A percentile compares a stretch with the other conserved stretches of the same genome.
Conservation (phyloP, 2,888 invertebrate genomes). For the Eupithecia inturbata region DNA sequence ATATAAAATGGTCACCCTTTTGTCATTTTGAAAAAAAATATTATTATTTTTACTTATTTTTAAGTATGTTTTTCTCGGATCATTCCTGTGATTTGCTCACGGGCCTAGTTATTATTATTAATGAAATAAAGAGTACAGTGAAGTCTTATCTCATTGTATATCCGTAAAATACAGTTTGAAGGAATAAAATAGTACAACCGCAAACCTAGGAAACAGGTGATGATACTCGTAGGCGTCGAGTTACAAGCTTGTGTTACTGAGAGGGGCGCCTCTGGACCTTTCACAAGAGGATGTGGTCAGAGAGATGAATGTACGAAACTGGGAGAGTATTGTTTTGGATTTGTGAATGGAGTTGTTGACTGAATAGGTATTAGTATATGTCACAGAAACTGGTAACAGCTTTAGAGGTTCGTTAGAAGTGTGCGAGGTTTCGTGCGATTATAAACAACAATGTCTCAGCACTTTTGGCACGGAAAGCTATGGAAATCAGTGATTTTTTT, state of each 20-base stretch:
- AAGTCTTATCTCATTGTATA: background rate
- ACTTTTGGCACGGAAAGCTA: background rate
- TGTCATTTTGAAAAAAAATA: too few species aligned
- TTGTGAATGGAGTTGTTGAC: background rate
- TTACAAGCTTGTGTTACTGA: conserved; percentile 50
- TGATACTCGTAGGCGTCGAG: conserved; percentile 26
- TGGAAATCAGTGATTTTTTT: background rate
- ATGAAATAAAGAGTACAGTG: background rate
- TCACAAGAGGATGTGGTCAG: conserved; percentile 45
- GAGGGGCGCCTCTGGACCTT: conserved; percentile 35
- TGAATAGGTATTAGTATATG: background rate
- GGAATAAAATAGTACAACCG: conserved; percentile 20
- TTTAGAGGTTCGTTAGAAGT: background rate
- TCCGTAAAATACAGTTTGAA: background rate
- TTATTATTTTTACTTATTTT: too few species aligned
- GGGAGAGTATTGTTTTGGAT: background rate
- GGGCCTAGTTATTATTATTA: background rate
- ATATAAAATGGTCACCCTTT: too few species aligned
- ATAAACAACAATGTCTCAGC: background rate
- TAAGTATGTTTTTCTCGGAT: too few species aligned
- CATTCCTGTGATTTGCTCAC: too few species aligned
- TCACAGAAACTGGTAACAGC: background rate
- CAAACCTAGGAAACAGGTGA: conserved; percentile 39
- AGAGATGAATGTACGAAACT: conserved; percentile 2
- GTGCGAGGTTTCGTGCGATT: background rate